Base-by-base conservation (phyloP, 2,888 invertebrate genomes). In the Drosophila subsilvestris region DNA sequence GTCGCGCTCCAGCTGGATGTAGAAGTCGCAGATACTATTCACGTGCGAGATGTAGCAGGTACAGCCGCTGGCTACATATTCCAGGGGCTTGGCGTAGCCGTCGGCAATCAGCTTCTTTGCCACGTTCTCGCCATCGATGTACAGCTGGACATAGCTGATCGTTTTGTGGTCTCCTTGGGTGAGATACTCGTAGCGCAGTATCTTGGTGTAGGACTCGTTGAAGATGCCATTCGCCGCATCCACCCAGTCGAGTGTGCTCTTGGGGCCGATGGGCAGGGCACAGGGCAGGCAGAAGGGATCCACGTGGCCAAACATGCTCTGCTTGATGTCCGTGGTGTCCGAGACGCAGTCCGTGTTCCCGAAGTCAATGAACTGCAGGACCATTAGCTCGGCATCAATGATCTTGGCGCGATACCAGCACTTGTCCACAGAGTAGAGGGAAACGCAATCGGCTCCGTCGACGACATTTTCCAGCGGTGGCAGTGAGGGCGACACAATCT, bases 321-420 rank as follows among this genome's bases (percentile, higher is more conserved):
- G 93, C 81, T 95, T 95, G 10, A 96, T 92, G 25, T 94, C 91
- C 0, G 94, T 93, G 22, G 93, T 93, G 73, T 95, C 95, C 50
- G 95, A 94, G 0, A 96, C 93, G 0, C 95, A 94, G 79, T 96
- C 96, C 0, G 96, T 96, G 85, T 96, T 96, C 10, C 96, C 96
- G 81, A 94, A 96, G 89, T 97, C 97, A 14, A 96, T 94, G 80
- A 96, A 96, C 37, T 96, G 94, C 1, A 96, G 94, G 0, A 96
- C 96, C 10, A 95, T 96, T 44, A 96, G 95, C 74, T 96, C 96
- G 7, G 94, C 94, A 89, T 97, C 97, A 45, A 98, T 94, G 9
- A 99, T 95, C 89, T 95, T 95, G 0, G 98, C 98, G 65, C 99
- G 94, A 91, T 99, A 99, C 98, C 99, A 99, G 50, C 80, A 94